Evolutionary conservation across 2,113 vertebrate species (phyloP).

Genomic region (Desmodus rotundus): DNA sequence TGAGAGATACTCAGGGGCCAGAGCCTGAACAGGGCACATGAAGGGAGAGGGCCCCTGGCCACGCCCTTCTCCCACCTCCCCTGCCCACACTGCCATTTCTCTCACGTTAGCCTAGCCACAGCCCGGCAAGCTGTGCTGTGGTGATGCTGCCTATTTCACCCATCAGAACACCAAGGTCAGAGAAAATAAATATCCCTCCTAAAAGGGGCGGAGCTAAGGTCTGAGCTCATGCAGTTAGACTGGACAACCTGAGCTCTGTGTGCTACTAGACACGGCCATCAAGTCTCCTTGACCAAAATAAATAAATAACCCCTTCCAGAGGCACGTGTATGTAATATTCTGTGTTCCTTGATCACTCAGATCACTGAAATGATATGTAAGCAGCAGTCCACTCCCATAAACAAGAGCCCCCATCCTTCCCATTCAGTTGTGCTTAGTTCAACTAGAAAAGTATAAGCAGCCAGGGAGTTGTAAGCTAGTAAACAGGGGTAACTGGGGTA

Average conservation of each 20-base stretch:
- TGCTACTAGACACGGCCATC: background rate
- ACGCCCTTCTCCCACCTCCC: background rate
- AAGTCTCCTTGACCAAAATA: background rate
- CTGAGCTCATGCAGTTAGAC: background rate
- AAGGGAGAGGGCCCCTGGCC: background rate
- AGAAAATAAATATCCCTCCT: background rate
- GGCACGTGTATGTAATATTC: background rate
- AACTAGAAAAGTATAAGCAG: background rate
- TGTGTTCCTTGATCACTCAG: background rate
- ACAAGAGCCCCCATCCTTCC: background rate
- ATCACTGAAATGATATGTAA: background rate
- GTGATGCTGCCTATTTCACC: background rate
- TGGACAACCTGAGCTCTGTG: background rate
- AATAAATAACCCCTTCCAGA: background rate
- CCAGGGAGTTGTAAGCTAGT: background rate
- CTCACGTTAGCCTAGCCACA: background rate
- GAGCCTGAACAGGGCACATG: background rate
- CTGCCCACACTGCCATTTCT: background rate
- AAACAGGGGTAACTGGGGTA: background rate
- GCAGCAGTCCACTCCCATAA: background rate
- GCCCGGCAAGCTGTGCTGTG: background rate
- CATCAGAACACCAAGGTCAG: background rate
- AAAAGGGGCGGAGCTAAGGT: background rate
- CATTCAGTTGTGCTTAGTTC: background rate
- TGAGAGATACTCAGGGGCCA: background rate